These are phyloP conservation scores for Saccopteryx leptura DNA, from an alignment of 2,113 vertebrate genomes.

Conservation along the genomic window DNA sequence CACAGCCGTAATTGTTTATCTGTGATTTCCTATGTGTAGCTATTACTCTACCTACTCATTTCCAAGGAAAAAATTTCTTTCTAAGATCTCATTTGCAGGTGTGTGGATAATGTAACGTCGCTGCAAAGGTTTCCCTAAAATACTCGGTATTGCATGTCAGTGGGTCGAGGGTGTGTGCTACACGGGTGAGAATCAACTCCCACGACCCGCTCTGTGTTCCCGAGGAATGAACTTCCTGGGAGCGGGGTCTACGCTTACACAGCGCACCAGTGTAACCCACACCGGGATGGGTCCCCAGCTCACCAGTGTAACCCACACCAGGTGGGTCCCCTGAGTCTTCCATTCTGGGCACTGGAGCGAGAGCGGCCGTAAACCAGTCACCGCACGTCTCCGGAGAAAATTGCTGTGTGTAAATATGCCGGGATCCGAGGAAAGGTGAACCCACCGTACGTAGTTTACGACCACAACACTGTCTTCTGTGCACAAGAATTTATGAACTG, in stretches of 20 bases:
- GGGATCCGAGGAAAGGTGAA: conserved; percentile 60
- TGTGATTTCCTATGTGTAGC: neutral
- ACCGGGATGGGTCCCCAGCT: conserved; percentile 59
- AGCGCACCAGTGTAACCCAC: neutral
- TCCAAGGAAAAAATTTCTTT: neutral
- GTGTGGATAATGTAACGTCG: conserved; percentile 20
- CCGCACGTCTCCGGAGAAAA: conserved; percentile 53
- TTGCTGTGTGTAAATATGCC: conserved; percentile 72
- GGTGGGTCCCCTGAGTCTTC: conserved; percentile 51
- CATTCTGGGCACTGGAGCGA: neutral
- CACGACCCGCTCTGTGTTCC: conserved; percentile 18
- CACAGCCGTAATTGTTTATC: neutral
- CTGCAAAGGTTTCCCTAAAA: conserved; percentile 24
- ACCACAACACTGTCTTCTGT: conserved; percentile 26
- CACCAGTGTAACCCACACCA: conserved; percentile 28
- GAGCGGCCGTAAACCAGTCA: conserved; percentile 50
- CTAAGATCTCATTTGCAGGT: conserved; percentile 30
- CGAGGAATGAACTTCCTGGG: conserved; percentile 9
- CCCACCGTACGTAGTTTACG: conserved; percentile 44
- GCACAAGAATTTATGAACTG: conserved; percentile 58
- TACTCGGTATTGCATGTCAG: conserved; percentile 19
- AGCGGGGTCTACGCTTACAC: neutral
- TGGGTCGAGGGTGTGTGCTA: conserved; percentile 6
- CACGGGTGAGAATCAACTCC: conserved; percentile 52
- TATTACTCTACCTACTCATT: neutral